These are phyloP conservation scores for Amphimallon solstitiale DNA, from an alignment of 2,888 invertebrate species.

Conservation along the genomic window DNA sequence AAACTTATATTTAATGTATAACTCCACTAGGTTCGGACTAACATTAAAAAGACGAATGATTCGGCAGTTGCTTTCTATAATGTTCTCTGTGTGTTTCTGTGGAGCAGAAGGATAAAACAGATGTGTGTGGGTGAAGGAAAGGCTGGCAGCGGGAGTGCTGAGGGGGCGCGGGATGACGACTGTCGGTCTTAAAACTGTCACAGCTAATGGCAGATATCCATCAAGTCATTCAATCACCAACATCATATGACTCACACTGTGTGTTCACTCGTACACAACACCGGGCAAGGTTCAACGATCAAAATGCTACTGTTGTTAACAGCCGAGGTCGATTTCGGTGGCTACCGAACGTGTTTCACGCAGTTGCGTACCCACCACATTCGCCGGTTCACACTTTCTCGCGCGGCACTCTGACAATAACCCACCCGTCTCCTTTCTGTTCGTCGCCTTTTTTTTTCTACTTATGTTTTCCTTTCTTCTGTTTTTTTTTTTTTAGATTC, in stretches of 20 bases:
- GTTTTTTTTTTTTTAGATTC: neutral
- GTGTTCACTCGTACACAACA: slow-evolving; percentile 31
- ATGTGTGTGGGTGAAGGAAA: slow-evolving; percentile 47
- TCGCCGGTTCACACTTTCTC: slow-evolving; percentile 43
- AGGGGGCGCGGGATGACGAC: slow-evolving; percentile 40
- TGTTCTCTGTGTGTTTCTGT: slow-evolving; percentile 44
- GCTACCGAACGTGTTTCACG: slow-evolving; percentile 36
- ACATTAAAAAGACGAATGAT: slow-evolving; percentile 59
- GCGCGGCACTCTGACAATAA: slow-evolving; percentile 29
- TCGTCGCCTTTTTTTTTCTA: slow-evolving; percentile 1
- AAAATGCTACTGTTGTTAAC: slow-evolving; percentile 48
- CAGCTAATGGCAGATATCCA: slow-evolving; percentile 65
- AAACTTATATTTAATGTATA: slow-evolving; percentile 9
- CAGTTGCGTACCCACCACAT: slow-evolving; percentile 44
- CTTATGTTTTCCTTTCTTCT: neutral
- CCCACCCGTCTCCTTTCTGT: slow-evolving; percentile 16
- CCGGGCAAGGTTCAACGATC: slow-evolving; percentile 51
- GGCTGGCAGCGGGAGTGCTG: slow-evolving; percentile 42
- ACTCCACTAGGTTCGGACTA: slow-evolving; percentile 27
- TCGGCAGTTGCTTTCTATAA: slow-evolving; percentile 55
- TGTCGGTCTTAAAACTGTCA: slow-evolving; percentile 63
- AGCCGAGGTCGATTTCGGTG: slow-evolving; percentile 40
- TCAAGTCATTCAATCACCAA: slow-evolving; percentile 64
- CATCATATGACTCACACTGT: slow-evolving; percentile 56
- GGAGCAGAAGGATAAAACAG: slow-evolving; percentile 47